Conservation (phyloP, 2,888 invertebrate species). For the Neoaliturus tenellus region DNA sequence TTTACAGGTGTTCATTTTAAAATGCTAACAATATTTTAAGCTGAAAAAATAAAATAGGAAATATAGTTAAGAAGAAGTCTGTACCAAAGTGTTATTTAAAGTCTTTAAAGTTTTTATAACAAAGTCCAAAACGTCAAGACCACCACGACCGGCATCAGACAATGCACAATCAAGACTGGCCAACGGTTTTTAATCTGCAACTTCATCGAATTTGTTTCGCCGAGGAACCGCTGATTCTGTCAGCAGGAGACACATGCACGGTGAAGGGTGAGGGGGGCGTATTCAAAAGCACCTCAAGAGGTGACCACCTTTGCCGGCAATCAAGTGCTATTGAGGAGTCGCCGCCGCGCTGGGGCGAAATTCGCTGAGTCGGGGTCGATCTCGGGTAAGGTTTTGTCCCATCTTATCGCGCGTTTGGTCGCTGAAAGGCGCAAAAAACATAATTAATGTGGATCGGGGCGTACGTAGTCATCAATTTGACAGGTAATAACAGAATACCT, state of each 20-base stretch:
- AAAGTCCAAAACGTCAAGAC: not conserved
- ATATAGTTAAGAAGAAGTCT: too few species aligned
- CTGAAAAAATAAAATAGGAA: too few species aligned
- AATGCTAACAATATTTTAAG: too few species aligned
- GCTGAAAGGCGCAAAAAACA: slow-evolving; percentile 50
- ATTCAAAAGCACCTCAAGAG: slow-evolving; percentile 21
- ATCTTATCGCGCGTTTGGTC: slow-evolving; percentile 30
- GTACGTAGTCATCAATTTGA: slow-evolving; percentile 52
- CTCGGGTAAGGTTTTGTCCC: slow-evolving; percentile 6
- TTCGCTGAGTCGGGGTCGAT: slow-evolving; percentile 54
- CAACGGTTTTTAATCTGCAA: slow-evolving; percentile 48
- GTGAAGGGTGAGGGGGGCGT: not conserved
- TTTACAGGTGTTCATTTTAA: too few species aligned
- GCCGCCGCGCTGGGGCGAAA: not conserved
- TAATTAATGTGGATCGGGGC: slow-evolving; percentile 52
- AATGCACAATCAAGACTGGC: slow-evolving; percentile 6
- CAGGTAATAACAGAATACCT: slow-evolving; percentile 57
- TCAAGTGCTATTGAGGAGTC: slow-evolving; percentile 31
- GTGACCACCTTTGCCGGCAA: slow-evolving; percentile 32
- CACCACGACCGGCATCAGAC: not conserved
- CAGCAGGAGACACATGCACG: not conserved
- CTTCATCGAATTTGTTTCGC: slow-evolving; percentile 43
- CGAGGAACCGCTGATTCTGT: slow-evolving; percentile 1
- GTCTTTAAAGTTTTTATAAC: too few species aligned
- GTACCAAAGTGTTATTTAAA: too few species aligned